phyloP scores from a whole-genome alignment of 2,888 invertebrate species.

The Eudemis profundana region DNA sequence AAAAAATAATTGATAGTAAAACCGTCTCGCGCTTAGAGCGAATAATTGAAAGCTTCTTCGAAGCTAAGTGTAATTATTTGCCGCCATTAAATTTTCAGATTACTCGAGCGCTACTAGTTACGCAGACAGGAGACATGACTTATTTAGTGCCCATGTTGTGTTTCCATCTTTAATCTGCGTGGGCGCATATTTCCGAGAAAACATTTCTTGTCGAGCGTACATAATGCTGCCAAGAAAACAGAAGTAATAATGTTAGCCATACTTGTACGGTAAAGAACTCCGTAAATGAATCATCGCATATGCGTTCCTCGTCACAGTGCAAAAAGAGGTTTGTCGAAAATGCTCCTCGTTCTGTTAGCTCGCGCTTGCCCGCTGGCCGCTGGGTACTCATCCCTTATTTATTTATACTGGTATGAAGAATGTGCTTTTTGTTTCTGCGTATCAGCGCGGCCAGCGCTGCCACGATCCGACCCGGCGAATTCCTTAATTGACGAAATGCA shows the following conservation, averaged over 20 bases:
- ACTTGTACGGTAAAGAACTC: constrained; percentile 79
- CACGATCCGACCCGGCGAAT: constrained; percentile 73
- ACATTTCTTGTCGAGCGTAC: constrained; percentile 80
- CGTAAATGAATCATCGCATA: constrained; percentile 84
- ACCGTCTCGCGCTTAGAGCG: constrained; percentile 50
- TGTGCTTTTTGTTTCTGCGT: constrained; percentile 74
- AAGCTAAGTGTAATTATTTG: constrained; percentile 56
- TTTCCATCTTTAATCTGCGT: constrained; percentile 84
- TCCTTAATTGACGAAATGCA: constrained; percentile 82
- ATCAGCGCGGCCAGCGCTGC: constrained; percentile 70
- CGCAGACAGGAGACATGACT: constrained; percentile 76
- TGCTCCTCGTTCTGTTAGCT: constrained; percentile 75
- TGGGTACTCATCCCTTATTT: constrained; percentile 83
- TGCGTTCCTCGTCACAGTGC: constrained; percentile 79
- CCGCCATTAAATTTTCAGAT: constrained; percentile 65
- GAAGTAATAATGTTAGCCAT: constrained; percentile 82
- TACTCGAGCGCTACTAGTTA: constrained; percentile 69
- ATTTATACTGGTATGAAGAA: constrained; percentile 83
- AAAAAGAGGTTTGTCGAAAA: constrained; percentile 85
- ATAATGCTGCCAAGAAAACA: constrained; percentile 82
- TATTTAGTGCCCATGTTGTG: constrained; percentile 82
- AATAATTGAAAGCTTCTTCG: constrained; percentile 57
- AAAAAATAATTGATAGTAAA: constrained; percentile 44
- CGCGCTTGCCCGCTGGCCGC: constrained; percentile 61
- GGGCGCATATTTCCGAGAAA: constrained; percentile 83